These are phyloP conservation scores for Pseudococcus longispinus DNA, from an alignment of 2,888 invertebrate species.

Conservation along the genomic window DNA sequence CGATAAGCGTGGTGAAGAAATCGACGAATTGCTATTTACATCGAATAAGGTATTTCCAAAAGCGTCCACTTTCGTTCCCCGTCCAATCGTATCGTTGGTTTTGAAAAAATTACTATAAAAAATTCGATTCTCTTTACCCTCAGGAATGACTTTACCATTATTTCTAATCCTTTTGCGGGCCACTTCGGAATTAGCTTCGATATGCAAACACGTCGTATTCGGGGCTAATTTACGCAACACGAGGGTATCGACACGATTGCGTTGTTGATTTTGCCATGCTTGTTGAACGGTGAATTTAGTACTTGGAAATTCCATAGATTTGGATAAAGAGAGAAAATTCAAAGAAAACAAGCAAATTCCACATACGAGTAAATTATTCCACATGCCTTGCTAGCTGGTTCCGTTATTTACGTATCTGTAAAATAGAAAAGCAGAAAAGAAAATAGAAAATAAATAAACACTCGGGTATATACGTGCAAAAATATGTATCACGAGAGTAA, in stretches of 20 bases:
- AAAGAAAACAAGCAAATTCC: conserved; percentile 46
- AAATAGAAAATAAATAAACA: not conserved
- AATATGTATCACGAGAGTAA: not conserved
- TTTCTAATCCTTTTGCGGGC: not conserved
- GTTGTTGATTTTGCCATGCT: conserved; percentile 15
- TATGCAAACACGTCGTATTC: not conserved
- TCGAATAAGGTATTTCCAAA: not conserved
- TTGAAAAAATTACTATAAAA: not conserved
- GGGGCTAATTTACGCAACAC: not conserved
- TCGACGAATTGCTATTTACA: not conserved
- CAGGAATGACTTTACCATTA: not conserved
- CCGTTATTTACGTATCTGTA: conserved; percentile 41
- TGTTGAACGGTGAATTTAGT: conserved; percentile 32
- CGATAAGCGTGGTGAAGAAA: not conserved
- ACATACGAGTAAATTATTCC: conserved; percentile 38
- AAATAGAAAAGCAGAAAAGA: not conserved
- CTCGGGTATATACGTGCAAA: not conserved
- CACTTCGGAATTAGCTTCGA: not conserved
- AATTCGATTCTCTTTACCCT: not conserved
- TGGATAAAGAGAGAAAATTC: conserved; percentile 42
- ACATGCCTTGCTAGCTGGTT: conserved; percentile 38
- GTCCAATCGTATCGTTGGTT: not conserved
- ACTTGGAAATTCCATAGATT: conserved; percentile 36
- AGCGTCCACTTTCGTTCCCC: not conserved
- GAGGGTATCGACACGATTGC: conserved; percentile 8